These are phyloP conservation scores for Caenorhabditis sulstoni DNA, from an alignment of 2,888 invertebrate genomes.

Conservation along the genomic window DNA sequence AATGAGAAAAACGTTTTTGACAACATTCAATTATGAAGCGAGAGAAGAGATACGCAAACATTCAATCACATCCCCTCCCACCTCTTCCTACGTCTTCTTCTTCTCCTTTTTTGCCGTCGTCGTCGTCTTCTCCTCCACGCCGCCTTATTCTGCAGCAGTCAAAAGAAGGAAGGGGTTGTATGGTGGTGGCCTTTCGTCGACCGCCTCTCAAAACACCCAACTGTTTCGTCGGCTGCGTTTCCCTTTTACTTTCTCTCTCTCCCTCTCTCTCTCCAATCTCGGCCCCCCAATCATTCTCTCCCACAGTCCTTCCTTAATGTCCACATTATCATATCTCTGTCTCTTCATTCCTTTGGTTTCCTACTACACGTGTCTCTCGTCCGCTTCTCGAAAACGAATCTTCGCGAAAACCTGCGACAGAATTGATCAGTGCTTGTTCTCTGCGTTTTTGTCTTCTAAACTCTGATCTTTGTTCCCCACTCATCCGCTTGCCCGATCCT, in stretches of 20 bases:
- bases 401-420: background rate
- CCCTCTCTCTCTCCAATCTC: background rate
- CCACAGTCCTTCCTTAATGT: background rate
- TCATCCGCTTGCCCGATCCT: background rate
- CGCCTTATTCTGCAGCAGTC: conserved; percentile 1
- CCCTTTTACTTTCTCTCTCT: too few relatives aligned
- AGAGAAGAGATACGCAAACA: conserved; percentile 23
- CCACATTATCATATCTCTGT: conserved; percentile 39
- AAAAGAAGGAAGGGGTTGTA: conserved; percentile 8
- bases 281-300: too few relatives aligned
- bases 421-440: conserved; percentile 19
- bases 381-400: background rate
- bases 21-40: conserved; percentile 16
- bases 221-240: conserved; percentile 30
- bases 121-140: too few relatives aligned
- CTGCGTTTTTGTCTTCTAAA: background rate
- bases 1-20: conserved; percentile 28
- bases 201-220: conserved; percentile 13
- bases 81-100: background rate
- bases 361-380: conserved; percentile 19
- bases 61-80: conserved; percentile 17
- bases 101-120: too few relatives aligned
- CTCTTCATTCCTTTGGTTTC: background rate
- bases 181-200: conserved; percentile 22
- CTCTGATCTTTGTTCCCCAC: background rate